These are phyloP conservation scores for Myoxocephalus aenaeus DNA, from an alignment of 2,797 vertebrate genomes.

Conservation along the genomic window DNA sequence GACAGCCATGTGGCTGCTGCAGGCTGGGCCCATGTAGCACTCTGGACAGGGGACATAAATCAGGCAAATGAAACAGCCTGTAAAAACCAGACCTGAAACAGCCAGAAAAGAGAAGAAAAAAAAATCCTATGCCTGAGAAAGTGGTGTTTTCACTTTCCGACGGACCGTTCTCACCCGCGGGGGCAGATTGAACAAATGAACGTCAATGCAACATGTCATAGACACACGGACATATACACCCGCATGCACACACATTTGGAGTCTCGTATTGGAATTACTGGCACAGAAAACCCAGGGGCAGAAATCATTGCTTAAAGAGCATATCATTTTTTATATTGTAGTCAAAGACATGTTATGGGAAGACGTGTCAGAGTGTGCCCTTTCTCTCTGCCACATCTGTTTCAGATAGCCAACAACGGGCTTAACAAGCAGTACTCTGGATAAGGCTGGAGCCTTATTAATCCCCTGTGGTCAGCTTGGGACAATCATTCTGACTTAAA, in stretches of 20 bases:
- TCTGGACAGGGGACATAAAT: conserved; percentile 87
- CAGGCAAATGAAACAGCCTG: conserved; percentile 87
- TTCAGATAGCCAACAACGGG: conserved; percentile 64
- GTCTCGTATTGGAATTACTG: conserved; percentile 48
- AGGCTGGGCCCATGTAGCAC: conserved; percentile 72
- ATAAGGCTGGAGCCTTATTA: conserved; percentile 60
- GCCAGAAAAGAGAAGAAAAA: conserved; percentile 73
- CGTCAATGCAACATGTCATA: conserved; percentile 61
- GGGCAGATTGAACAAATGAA: conserved; percentile 77
- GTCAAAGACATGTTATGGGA: conserved; percentile 77
- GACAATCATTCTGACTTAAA: conserved; percentile 45
- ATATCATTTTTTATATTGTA: conserved; percentile 80
- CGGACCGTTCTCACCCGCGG: conserved; percentile 72
- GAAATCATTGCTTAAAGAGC: conserved; percentile 76
- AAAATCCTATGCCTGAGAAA: conserved; percentile 79
- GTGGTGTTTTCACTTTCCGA: conserved; percentile 82
- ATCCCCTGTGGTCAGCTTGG: conserved; percentile 48
- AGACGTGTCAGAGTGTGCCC: conserved; percentile 75
- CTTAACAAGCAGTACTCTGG: conserved; percentile 66
- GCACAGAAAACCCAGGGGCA: conserved; percentile 61
- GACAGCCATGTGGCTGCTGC: conserved; percentile 83
- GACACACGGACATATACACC: conserved; percentile 43
- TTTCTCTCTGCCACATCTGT: conserved; percentile 79
- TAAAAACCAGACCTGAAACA: conserved; percentile 85
- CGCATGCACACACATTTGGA: conserved; percentile 23